Percentiles rank a stretch among this genome's conserved stretches.
phyloP scores from a whole-genome alignment of 2,888 invertebrate species.

The Conops quadrifasciatus region DNA sequence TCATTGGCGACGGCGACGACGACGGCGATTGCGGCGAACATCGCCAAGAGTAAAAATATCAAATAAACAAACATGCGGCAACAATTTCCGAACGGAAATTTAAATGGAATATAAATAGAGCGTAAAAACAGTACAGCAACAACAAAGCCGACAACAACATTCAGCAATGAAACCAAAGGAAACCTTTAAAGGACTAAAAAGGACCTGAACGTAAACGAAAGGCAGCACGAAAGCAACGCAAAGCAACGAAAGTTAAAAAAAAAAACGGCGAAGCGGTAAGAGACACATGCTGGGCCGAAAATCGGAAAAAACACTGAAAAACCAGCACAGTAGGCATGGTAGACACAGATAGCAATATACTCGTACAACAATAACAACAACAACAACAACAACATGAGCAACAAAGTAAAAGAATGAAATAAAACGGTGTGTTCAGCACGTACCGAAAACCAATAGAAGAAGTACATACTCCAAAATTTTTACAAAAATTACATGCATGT shows the following conservation, averaged over 20 bases:
- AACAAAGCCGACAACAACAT: background rate
- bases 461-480: background rate
- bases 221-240: background rate
- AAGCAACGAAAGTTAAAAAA: background rate
- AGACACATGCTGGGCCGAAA: background rate
- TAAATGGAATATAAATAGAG: conserved; percentile 32
- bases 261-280: background rate
- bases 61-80: conserved; percentile 11
- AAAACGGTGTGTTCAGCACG: conserved; percentile 19
- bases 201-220: background rate
- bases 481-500: background rate
- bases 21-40: background rate
- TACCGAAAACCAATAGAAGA: conserved; percentile 1
- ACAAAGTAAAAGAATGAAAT: conserved; percentile 3
- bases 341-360: background rate
- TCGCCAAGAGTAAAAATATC: conserved; percentile 4
- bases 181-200: conserved; percentile 3
- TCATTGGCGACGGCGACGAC: background rate
- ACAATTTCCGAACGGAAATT: conserved; percentile 22
- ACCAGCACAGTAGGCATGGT: background rate
- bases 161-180: background rate
- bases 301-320: background rate
- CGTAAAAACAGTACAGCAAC: conserved; percentile 5
- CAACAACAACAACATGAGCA: background rate
- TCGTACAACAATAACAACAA: conserved; percentile 3